Evolutionary conservation across 2,888 invertebrate genomes (phyloP), one percentile per base, ranked within the genome.

Genomic region (Nephrocerus scutellatus): DNA sequence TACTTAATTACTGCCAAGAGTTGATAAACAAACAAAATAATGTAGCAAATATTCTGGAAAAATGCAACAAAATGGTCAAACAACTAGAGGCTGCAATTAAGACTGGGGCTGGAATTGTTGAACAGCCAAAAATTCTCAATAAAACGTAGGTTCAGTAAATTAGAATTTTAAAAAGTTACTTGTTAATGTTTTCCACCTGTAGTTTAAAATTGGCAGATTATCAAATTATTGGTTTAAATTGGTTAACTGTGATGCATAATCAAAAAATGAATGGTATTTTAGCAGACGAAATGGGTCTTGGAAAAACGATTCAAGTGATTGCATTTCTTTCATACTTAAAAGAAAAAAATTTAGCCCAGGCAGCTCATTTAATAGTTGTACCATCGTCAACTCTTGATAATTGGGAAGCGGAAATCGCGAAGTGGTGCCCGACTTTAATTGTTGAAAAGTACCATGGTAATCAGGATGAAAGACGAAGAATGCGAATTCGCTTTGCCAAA

Each of bases 221-320:
- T 68, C 90, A 90, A 68, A 68, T 90, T 62, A 79, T 91, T 15
- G 90, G 95, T 0, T 71, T 96, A 1, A 95, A 95, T 66, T 96
- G 95, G 95, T 70, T 96, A 14, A 81, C 83, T 0, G 82, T 95
- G 1, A 79, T 96, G 68, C 85, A 92, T 65, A 78, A 81, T 44
- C 87, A 92, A 56, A 80, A 83, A 10, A 82, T 96, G 26, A 95
- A 95, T 57, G 92, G 92, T 1, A 95, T 97, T 55, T 72, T 97
- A 46, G 96, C 95, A 0, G 96, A 97, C 64, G 96, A 97, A 72
- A 97, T 97, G 96, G 92, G 92, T 1, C 71, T 93, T 3, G 92
- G 92, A 5, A 93, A 93, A 70, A 93, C 93, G 0, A 82, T 93
- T 47, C 92, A 93, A 66, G 83, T 91, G n/a, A 90, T 93, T 48